Base-by-base conservation (phyloP, 2,113 vertebrate genomes). In the Pontoporia blainvillei region DNA sequence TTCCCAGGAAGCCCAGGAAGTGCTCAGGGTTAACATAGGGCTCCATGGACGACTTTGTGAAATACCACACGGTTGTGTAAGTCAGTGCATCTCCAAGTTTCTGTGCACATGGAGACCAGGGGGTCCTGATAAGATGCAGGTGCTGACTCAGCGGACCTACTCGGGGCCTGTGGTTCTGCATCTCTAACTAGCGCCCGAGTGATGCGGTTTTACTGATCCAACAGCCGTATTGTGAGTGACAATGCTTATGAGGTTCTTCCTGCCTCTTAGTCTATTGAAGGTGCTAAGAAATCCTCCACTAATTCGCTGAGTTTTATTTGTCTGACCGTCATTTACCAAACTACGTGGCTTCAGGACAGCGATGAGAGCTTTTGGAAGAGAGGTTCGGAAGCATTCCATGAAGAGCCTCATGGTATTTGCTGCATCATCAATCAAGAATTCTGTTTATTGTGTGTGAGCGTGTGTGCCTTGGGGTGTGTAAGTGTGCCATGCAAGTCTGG, bases 21-120 rank as follows among this genome's bases (percentile, higher is more conserved):
- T 31, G 17, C n/a, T 54, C 61, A 46, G n/a, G 49, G 39, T 84
- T 25, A 67, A 61, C 46, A 29, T 1, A 21, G 21, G 8, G 41
- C 18, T 87, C 69, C 10, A 2, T 13, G 72, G 49, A 44, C 1
- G 31, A 44, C 62, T n/a, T 25, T 83, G 23, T 21, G 54, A 49
- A 49, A 15, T 10, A 5, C 46, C 8, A 7, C 13, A 4, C 2
- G 23, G 72, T 41, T 23, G 23, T 36, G 5, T 10, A 34, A 75
- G 69, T 49, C 41, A 62, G 57, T 0, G 23, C 29, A 18, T 59
- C 11, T 62, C 61, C 5, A 34, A 31, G 20, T 7, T 46, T 14
- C 18, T 31, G 46, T 8, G 14, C 23, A 2, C 20, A 0, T 0
- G 0, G 21, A 8, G 25, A 14, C 10, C 23, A 6, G 34, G 36